These are phyloP conservation scores for Isotomurus palustris DNA, from an alignment of 2,888 invertebrate genomes.

Conservation along the genomic window DNA sequence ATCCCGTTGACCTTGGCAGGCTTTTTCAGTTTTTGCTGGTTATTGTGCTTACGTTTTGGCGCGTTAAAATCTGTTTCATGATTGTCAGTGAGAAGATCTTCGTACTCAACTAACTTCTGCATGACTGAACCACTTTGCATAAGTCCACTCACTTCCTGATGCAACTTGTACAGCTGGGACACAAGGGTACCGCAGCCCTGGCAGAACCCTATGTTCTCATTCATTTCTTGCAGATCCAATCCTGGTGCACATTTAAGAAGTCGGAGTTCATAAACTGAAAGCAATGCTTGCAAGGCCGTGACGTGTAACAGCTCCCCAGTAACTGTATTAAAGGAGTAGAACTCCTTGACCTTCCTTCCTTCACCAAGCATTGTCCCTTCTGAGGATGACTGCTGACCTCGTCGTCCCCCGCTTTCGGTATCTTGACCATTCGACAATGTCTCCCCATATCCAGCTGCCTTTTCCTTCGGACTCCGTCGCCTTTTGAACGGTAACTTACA, in stretches of 20 bases:
- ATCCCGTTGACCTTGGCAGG: not conserved
- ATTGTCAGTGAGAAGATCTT: slow-evolving; percentile 11
- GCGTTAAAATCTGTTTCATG: slow-evolving; percentile 3
- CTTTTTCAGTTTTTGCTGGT: not conserved
- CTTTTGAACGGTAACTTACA: slow-evolving; percentile 2
- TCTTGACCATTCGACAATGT: not conserved
- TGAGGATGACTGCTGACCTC: not conserved
- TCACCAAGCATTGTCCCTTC: not conserved
- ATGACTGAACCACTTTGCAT: slow-evolving; percentile 13
- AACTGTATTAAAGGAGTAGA: slow-evolving; percentile 5
- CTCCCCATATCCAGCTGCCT: not conserved
- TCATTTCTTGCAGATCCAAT: not conserved
- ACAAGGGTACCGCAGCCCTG: slow-evolving; percentile 5
- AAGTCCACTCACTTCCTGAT: slow-evolving; percentile 14
- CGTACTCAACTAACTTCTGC: slow-evolving; percentile 16
- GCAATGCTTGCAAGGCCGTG: slow-evolving; percentile 5
- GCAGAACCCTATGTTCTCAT: slow-evolving; percentile 7
- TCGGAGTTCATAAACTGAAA: slow-evolving; percentile 7
- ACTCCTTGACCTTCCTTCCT: slow-evolving; percentile 6
- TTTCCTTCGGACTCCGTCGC: not conserved
- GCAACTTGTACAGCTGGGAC: slow-evolving; percentile 18
- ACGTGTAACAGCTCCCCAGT: slow-evolving; percentile 7
- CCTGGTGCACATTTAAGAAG: not conserved
- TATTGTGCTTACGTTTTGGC: not conserved
- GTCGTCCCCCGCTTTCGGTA: not conserved